Percentiles rank a stretch among this genome's conserved stretches.
Conservation (phyloP, 2,888 invertebrate species). For the Chrysomela aeneicollis region DNA sequence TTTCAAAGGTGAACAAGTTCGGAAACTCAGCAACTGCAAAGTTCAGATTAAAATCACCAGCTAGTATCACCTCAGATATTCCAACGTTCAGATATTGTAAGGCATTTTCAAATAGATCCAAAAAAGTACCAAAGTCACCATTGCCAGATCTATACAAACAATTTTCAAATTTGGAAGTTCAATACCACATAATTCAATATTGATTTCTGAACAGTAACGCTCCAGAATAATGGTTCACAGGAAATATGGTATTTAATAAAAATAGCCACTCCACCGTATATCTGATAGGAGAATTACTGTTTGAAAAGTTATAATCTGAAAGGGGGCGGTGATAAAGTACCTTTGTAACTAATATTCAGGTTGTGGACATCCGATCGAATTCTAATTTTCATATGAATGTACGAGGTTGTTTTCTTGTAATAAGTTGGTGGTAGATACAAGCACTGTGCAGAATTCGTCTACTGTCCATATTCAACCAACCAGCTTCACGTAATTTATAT, state of each 20-base stretch:
- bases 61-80: too few relatives aligned
- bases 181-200: conserved; percentile 1
- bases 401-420: background rate
- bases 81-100: too few relatives aligned
- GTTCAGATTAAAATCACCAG: too few relatives aligned
- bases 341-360: background rate
- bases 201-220: background rate
- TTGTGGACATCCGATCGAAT: background rate
- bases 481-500: too few relatives aligned
- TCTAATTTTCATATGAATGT: background rate
- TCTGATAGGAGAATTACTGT: background rate
- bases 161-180: background rate
- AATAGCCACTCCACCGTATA: too few relatives aligned
- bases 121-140: background rate
- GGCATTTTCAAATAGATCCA: background rate
- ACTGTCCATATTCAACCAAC: too few relatives aligned
- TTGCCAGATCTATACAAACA: background rate
- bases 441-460: too few relatives aligned
- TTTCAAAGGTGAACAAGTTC: background rate
- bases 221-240: too few relatives aligned
- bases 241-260: too few relatives aligned
- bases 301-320: background rate
- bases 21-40: too few relatives aligned
- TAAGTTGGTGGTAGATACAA: background rate
- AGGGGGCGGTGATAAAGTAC: background rate